phyloP scores from a whole-genome alignment of 1,140 invertebrate genomes.

The Trichonephila clavipes region DNA sequence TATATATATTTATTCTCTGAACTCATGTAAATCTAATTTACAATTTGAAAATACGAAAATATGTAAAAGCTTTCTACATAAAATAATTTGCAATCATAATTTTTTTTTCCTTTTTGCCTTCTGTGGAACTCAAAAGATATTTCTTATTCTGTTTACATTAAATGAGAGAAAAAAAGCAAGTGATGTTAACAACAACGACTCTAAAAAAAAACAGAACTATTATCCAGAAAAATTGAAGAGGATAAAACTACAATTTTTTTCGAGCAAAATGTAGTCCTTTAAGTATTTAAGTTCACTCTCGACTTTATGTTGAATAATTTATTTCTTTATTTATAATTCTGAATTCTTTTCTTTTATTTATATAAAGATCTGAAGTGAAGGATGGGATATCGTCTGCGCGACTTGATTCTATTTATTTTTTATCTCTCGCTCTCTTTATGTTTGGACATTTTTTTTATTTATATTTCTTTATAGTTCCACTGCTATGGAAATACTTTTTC shows the following conservation, averaged over 20 bases:
- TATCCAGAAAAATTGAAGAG: constrained; percentile 37
- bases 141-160: not conserved
- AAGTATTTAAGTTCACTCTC: not conserved
- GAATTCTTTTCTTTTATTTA: constrained; percentile 45
- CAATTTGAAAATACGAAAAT: too few relatives aligned
- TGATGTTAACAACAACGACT: not conserved
- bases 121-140: not conserved
- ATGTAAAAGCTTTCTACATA: too few relatives aligned
- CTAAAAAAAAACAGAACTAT: not conserved
- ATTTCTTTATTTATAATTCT: constrained; percentile 52
- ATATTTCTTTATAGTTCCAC: not conserved
- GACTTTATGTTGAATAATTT: constrained; percentile 26
- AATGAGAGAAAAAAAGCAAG: not conserved
- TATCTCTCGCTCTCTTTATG: not conserved
- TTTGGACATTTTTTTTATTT: not conserved
- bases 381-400: not conserved
- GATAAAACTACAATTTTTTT: constrained; percentile 10
- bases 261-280: constrained; percentile 2
- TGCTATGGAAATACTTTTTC: not conserved
- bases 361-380: constrained; percentile 2
- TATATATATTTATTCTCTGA: too few relatives aligned
- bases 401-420: not conserved
- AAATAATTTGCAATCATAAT: not conserved
- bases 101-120: not conserved
- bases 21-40: too few relatives aligned